phyloP scores from a whole-genome alignment of 2,113 vertebrate genomes.

The Phalacrocorax brasilianus region DNA sequence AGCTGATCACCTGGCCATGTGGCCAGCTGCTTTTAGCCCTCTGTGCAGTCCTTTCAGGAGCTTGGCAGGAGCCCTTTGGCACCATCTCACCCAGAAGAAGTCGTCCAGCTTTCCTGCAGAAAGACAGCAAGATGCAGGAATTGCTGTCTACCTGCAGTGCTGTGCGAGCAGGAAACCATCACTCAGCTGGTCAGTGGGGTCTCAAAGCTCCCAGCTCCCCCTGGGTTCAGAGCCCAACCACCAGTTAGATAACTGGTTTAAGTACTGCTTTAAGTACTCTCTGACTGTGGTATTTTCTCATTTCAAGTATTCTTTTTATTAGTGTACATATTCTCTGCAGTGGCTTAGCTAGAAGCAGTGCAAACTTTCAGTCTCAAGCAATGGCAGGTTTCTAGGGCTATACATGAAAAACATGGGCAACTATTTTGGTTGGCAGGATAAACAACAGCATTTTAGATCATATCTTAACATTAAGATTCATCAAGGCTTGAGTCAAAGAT shows the following conservation, averaged over 20 bases:
- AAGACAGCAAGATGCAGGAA: background rate
- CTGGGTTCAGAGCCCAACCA: background rate
- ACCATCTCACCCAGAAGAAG: background rate
- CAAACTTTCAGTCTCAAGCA: background rate
- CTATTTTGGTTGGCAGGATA: background rate
- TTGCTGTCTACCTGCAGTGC: background rate
- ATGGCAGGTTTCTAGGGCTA: background rate
- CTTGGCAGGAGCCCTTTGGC: background rate
- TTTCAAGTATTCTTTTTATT: background rate
- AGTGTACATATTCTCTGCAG: background rate
- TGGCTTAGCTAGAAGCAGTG: background rate
- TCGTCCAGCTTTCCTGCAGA: background rate
- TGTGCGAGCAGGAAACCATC: background rate
- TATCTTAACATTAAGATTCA: background rate
- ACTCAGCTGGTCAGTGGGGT: background rate
- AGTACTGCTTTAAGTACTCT: background rate
- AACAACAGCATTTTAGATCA: background rate
- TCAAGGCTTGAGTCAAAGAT: background rate
- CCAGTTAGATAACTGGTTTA: no score
- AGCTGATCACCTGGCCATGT: rapidly evolving
- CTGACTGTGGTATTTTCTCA: background rate
- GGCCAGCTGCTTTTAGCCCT: background rate
- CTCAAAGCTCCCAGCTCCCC: background rate
- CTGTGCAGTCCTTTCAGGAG: background rate
- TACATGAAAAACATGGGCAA: background rate